These are phyloP conservation scores for Uropetala carovei DNA, from an alignment of 2,888 invertebrate genomes.

Conservation along the genomic window DNA sequence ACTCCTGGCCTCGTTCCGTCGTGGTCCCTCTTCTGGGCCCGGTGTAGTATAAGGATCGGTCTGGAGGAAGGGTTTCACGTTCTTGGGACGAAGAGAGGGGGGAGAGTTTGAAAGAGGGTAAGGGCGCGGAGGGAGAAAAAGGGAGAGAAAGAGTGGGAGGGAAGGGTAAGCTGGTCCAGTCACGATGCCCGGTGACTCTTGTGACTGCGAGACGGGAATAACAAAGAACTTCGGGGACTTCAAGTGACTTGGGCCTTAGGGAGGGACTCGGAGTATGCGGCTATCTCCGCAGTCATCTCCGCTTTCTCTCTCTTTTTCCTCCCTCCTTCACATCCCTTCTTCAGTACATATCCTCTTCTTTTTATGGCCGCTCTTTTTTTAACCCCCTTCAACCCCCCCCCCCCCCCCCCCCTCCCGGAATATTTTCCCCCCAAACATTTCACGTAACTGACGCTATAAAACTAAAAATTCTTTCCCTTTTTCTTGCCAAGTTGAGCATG, in stretches of 20 bases:
- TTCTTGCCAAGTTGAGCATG: slow-evolving; percentile 5
- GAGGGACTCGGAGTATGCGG: slow-evolving; percentile 37
- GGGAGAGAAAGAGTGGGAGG: not conserved
- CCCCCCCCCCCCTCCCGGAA: slow-evolving; percentile 27
- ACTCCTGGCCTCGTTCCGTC: slow-evolving; percentile 29
- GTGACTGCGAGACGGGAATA: slow-evolving; percentile 55
- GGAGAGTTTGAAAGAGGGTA: not conserved
- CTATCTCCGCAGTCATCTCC: slow-evolving; percentile 43
- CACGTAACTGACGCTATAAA: slow-evolving; percentile 48
- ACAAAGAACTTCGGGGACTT: slow-evolving; percentile 61
- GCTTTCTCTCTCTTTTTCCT: not conserved
- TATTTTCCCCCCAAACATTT: slow-evolving; percentile 33
- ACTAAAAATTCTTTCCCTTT: not conserved
- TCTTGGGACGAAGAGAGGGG: not conserved
- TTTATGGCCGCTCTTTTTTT: no score
- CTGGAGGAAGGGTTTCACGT: not conserved
- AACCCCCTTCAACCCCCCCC: no score
- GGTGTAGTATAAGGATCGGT: not conserved
- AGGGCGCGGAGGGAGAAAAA: slow-evolving; percentile 7
- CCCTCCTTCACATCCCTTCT: no score
- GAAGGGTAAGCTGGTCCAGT: slow-evolving; percentile 47
- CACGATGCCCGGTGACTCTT: slow-evolving; percentile 46
- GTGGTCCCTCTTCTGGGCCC: not conserved
- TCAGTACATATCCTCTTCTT: not conserved
- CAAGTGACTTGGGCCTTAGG: slow-evolving; percentile 34